These are phyloP conservation scores for Ariolimax columbianus DNA, from an alignment of 2,888 invertebrate genomes.

Conservation along the genomic window DNA sequence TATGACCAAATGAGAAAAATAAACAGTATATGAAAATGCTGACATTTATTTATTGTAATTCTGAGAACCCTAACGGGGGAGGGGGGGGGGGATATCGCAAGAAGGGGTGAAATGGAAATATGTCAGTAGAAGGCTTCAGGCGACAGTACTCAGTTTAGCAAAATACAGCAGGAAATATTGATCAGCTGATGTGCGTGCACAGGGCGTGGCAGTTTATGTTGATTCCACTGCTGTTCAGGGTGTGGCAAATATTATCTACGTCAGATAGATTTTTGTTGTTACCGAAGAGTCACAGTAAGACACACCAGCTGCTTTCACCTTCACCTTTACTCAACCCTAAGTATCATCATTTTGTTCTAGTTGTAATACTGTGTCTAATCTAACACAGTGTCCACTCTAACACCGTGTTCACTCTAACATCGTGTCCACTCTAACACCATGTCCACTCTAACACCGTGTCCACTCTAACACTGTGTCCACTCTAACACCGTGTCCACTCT, in stretches of 20 bases:
- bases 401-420: too few species aligned
- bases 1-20: neutral
- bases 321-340: neutral
- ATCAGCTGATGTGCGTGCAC: neutral
- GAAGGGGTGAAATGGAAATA: neutral
- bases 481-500: too few species aligned
- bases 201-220: conserved; percentile 12
- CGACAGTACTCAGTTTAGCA: neutral
- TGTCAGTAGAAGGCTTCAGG: neutral
- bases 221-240: neutral
- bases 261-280: neutral
- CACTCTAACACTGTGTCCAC: too few species aligned
- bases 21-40: neutral
- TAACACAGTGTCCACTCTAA: too few species aligned
- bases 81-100: too few species aligned
- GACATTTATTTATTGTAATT: neutral
- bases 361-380: too few species aligned
- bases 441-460: too few species aligned
- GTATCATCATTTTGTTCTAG: too few species aligned
- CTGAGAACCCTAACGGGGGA: neutral
- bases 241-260: neutral
- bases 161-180: neutral
- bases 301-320: neutral
- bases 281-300: neutral
- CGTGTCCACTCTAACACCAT: too few species aligned